Base-by-base conservation (phyloP, 2,113 vertebrate genomes). In the Thalassoma bifasciatum region DNA sequence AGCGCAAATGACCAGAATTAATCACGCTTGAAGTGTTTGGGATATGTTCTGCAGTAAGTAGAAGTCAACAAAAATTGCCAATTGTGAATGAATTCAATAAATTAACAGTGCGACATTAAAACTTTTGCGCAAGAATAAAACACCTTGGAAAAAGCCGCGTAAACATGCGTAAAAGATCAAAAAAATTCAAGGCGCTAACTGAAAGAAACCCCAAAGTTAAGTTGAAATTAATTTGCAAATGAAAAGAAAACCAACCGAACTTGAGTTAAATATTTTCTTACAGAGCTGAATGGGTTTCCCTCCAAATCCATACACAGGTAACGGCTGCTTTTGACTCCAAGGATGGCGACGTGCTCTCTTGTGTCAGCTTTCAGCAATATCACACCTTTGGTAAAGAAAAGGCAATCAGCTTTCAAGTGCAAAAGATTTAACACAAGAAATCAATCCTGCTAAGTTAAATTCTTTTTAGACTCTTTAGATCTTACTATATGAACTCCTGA, bases 401-500 rank as follows among this genome's bases (percentile, higher is more conserved):
- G 17, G 0, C 0, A 19, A 16, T 37, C 3, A 66, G 16, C 16
- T 34, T 47, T 6, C 40, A 4, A 24, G 0, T 3, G 4, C 52
- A 16, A 58, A 64, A 50, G 19, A 66, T 14, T 37, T 0, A 37
- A 13, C 21, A 30, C 37, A 7, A 23, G 11, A 6, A 3, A 1
- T 19, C 4, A 10, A 34, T 2, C 60, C 8, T 19, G 0, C 11
- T 50, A 19, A 23, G 21, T 1, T 0, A 36, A 52, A 44, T 0
- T 5, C 30, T 4, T 6, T 4, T 6, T n/a, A n/a, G 4, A 14
- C 13, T 1, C 36, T 5, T 8, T 23, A 4, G 37, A 93, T 65
- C 97, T 96, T 91, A 99, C 98, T 99, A 81, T 96, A 96, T 68
- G 96, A 93, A 58, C 95, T 96, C 87, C 96, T 95, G 51, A 91